Base-by-base conservation (phyloP, 2,113 vertebrate species). In the Carollia perspicillata region DNA sequence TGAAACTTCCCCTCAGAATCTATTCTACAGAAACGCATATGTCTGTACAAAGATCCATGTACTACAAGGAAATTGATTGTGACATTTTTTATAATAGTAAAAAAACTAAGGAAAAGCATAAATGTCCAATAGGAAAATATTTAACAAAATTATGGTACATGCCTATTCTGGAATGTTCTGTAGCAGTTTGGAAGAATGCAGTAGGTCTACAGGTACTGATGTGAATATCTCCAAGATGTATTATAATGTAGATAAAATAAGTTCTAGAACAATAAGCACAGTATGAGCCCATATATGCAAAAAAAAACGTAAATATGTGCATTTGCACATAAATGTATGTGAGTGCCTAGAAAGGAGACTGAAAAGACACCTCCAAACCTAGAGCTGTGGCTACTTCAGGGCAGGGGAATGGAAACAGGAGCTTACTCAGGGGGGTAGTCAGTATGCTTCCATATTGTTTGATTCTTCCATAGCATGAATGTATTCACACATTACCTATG, bases 381-480 rank as follows among this genome's bases (percentile, higher is more conserved):
- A 75, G 78, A 69, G 16, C 13, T 18, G 51, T 74, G 83, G 37
- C 86, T 86, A 65, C 63, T 35, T 95, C 83, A 74, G 78, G 68
- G 83, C 63, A 84, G 44, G 42, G 22, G 66, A 74, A 68, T 33
- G 65, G 86, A 95, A 96, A 68, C 4, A 55, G 37, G 28, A 55
- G 89, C 37, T 92, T 72, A 69, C 40, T 89, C 28, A 10, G 28
- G 40, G 33, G 22, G 18, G 2, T 16, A 51, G 60, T 93, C 79
- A 60, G 37, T 9, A 47, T 11, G 40, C 75, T 95, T 95, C 68
- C 3, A 8, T 74, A 68, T 37, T 71, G 40, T 95, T 78, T 84
- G 84, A 94, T 71, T 79, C 55, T 96, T 83, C 93, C 47, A 58
- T 14, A 72, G 75, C 49, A 77, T n/a, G 40, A 72, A 90, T 68